phyloP scores from a whole-genome alignment of 35 echinoderm and acorn worm genomes.

The Ophioderma brevispina region DNA sequence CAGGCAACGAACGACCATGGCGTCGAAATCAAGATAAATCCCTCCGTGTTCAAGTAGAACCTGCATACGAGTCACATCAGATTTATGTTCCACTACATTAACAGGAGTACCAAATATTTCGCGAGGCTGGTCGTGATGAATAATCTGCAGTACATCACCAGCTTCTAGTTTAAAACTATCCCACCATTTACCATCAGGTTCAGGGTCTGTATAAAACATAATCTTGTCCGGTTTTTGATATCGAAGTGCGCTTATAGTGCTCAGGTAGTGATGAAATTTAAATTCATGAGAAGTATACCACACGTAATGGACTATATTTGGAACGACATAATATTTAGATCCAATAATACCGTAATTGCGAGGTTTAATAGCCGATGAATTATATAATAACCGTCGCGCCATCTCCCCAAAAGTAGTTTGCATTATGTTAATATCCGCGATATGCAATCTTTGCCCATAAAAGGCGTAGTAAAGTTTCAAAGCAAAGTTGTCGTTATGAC shows the following conservation, averaged over 20 bases:
- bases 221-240: conserved; percentile 5
- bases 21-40: neutral
- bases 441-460: neutral
- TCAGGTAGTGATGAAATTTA: neutral
- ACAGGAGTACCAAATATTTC: neutral
- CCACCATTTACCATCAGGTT: neutral
- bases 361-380: neutral
- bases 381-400: neutral
- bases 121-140: neutral
- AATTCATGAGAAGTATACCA: neutral
- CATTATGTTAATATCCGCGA: neutral
- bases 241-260: neutral
- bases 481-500: neutral
- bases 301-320: neutral
- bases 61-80: neutral
- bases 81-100: neutral
- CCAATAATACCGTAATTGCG: neutral
- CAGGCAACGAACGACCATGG: too few relatives aligned
- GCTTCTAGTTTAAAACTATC: neutral
- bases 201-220: neutral
- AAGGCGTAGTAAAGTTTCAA: neutral
- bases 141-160: neutral
- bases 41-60: neutral
- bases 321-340: neutral
- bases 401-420: neutral